Conservation (phyloP, 1,140 invertebrate species). For the Saxidomus purpurata region DNA sequence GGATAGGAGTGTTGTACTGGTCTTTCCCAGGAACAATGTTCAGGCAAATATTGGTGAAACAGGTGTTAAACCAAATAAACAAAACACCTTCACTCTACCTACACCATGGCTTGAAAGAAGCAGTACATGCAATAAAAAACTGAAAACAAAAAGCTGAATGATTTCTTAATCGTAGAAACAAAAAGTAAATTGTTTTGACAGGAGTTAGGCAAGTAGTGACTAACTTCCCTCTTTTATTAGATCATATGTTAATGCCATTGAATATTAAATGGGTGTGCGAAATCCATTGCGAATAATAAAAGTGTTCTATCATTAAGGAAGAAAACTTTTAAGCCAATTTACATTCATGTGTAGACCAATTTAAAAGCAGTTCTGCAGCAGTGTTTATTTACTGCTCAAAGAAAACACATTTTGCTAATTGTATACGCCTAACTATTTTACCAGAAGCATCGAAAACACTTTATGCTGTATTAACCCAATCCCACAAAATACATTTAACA, state of each 20-base stretch:
- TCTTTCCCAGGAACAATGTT: too few species aligned
- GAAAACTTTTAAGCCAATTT: neutral
- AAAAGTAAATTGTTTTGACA: too few species aligned
- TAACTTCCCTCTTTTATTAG: too few species aligned
- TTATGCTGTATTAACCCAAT: neutral
- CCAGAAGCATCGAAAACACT: neutral
- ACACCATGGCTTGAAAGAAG: too few species aligned
- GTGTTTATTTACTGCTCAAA: neutral
- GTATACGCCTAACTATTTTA: neutral
- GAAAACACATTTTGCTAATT: slow-evolving; percentile 1
- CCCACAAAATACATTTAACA: slow-evolving; percentile 7
- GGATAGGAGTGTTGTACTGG: too few species aligned
- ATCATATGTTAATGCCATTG: neutral
- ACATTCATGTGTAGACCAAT: neutral
- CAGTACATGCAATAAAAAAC: too few species aligned
- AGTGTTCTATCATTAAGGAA: neutral
- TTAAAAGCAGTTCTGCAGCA: neutral
- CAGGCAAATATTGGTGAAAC: too few species aligned
- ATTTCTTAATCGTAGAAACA: too few species aligned
- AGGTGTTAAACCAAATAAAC: too few species aligned
- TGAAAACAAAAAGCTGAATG: too few species aligned
- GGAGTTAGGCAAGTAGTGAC: too few species aligned
- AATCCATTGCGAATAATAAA: neutral
- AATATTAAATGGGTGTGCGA: neutral
- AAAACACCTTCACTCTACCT: too few species aligned